Base-by-base conservation (phyloP, 92 coral and sea anemone species). In the Palythoa grandis region DNA sequence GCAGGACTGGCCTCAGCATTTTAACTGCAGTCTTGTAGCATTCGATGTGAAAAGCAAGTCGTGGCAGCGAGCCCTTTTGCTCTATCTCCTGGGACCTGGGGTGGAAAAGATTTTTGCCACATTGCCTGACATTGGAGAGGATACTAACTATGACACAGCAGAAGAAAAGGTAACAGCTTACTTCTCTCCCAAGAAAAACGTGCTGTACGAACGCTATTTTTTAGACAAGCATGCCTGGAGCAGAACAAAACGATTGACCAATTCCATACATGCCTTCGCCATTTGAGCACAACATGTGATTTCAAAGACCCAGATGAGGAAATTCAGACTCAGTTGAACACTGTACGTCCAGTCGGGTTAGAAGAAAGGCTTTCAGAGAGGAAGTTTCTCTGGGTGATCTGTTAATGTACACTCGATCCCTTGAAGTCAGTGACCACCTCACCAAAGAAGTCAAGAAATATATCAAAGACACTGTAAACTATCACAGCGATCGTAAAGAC, bases 301-400 rank as follows among this genome's bases (percentile, higher is more conserved):
- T 89, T 92, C 70, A 73, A 47, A 6, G 89, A 89, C 75, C 85
- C 83, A 14, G 88, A 92, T 76, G 83, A 89, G 12, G 88, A 90
- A 61, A 83, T 90, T 56, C 78, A 90, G 39, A 68, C 95, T 5
- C 95, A 92, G 72, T 89, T 92, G 92, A 88, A 76, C 91, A 86
- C 70, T 83, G 89, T 70, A 53, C 89, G 7, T 85, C 91, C 37
- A 75, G 77, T 61, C 82, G 77, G 82, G 80, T 87, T 29, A 35
- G 87, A 43, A 61, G 89, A 43, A 87, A 83, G 68, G 93, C 93
- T 19, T 86, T 88, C 22, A 72, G 71, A 22, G 73, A 88, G 57
- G 53, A 80, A 12, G 63, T 86, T 39, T 86, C 92, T 38, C 83
- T 92, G 17, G 84, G 80, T 7, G 29, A 58, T n/a, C 90, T 88